phyloP scores from a whole-genome alignment of 2,113 vertebrate genomes.

The Platanista minor region DNA sequence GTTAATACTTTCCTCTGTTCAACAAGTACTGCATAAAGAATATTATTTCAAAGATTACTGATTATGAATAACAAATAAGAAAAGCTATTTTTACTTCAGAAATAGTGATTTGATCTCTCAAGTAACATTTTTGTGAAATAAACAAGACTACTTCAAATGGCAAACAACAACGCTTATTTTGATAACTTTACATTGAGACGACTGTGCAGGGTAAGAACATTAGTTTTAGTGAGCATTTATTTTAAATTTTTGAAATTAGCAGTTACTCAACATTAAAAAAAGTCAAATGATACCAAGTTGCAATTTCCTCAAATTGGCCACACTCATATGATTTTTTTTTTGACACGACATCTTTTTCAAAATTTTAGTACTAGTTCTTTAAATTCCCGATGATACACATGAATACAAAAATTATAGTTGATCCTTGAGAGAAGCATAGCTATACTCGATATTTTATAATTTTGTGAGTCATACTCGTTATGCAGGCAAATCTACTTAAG shows the following conservation, averaged over 20 bases:
- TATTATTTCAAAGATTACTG: background rate
- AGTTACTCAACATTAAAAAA: background rate
- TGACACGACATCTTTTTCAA: background rate
- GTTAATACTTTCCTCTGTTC: background rate
- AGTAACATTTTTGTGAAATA: slow-evolving; percentile 1
- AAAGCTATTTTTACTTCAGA: slow-evolving; percentile 8
- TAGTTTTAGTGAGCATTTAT: background rate
- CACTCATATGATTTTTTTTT: background rate
- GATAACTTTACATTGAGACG: background rate
- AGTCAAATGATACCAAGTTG: background rate
- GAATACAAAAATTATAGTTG: slow-evolving; percentile 29
- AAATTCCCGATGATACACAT: background rate
- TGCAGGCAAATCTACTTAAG: background rate
- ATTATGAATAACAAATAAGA: background rate
- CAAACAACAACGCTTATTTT: background rate
- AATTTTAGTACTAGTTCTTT: background rate
- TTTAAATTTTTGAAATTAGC: slow-evolving; percentile 41
- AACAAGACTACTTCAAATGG: background rate
- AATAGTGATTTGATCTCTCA: background rate
- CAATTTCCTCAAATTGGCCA: background rate
- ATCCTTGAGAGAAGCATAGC: background rate
- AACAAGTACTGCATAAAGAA: background rate
- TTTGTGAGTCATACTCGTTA: background rate
- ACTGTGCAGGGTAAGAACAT: background rate
- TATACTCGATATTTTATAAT: background rate